Evolutionary conservation across 2,888 invertebrate genomes (phyloP), one percentile per base, ranked within the genome.

Genomic region (Harpalus rubripes): DNA sequence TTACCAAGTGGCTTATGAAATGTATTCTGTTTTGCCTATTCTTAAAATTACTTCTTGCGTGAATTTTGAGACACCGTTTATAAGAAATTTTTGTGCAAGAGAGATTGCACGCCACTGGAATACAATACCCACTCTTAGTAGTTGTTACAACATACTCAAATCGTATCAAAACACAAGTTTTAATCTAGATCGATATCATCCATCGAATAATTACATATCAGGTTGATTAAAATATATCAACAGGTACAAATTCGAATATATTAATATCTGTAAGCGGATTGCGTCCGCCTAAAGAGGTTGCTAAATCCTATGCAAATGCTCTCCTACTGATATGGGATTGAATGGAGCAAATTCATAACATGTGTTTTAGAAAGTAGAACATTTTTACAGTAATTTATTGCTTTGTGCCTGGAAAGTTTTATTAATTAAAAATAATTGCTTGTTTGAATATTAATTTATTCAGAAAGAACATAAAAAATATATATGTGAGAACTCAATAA

Each of bases 171-270:
- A 32, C 32, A 32, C 32, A 32, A 32, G 32, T 32, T 32, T 32
- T 32, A 32, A 32, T 32, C 32, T 5, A 32, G 3, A 52, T 4
- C 2, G 44, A 52, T 78, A 78, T 58, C 58, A 18, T 78, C 78
- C 15, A 32, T 2, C 32, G 1, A 22, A 15, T 58, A 58, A 58
- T 78, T 58, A 78, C 56, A 56, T 15, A 58, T 78, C 78, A 58
- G 58, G n/a, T 58, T 78, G 26, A 81, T 81, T 68, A 72, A 81
- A 81, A 81, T 32, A 81, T 81, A 68, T 72, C 72, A 81, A 59
- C 81, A 81, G 72, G 26, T 81, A 72, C 44, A 81, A 81, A 81
- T 22, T 32, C 15, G 26, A 78, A 26, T 5, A 78, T 56, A 56
- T 58, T 58, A 78, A 78, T 74, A 74, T 74, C 10, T 16, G 18